Base-by-base conservation (phyloP, 2,888 invertebrate genomes). In the Tubiluchus corallicola region DNA sequence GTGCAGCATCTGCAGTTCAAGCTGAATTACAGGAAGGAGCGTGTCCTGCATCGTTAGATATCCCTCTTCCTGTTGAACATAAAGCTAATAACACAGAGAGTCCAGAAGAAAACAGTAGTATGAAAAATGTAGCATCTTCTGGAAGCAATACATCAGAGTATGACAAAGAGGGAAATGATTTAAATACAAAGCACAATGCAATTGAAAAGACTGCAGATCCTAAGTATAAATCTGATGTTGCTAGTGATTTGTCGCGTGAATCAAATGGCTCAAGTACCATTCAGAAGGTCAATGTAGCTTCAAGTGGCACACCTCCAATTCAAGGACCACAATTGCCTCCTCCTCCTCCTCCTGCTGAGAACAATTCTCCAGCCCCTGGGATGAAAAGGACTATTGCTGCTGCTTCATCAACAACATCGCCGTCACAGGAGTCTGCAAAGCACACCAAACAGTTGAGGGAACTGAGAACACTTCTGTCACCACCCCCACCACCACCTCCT, bases 381-480 rank as follows among this genome's bases (percentile, higher is more conserved):
- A 29, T n/a, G 29, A 29, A 29, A n/a, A 29, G 9, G 29, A 29
- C 29, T 9, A 9, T 29, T 9, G 29, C 29, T 9, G 29, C 29
- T 29, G 29, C 29, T 9, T 29, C 29, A n/a, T 29, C 29, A n/a
- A 29, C 29, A n/a, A 29, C 29, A n/a, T 29, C 29, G 29, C 29
- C 29, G 29, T 29, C 29, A n/a, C 29, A 9, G 29, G 29, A 29
- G 9, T n/a, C 9, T n/a, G 29, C n/a, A 9, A 29, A 29, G 29
- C 29, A 29, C 9, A n/a, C n/a, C n/a, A n/a, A n/a, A n/a, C 29
- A 29, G 29, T 9, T 29, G 29, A 9, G 9, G 29, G 29, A n/a
- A 9, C 9, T 29, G 29, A 29, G n/a, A n/a, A n/a, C 5, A 9
- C 29, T 29, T n/a, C 9, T 29, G 29, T n/a, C 29, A 9, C n/a